Percentiles rank a stretch among this genome's conserved stretches.
phyloP scores from a whole-genome alignment of 2,888 invertebrate species.

The Salpingus planirostris region DNA sequence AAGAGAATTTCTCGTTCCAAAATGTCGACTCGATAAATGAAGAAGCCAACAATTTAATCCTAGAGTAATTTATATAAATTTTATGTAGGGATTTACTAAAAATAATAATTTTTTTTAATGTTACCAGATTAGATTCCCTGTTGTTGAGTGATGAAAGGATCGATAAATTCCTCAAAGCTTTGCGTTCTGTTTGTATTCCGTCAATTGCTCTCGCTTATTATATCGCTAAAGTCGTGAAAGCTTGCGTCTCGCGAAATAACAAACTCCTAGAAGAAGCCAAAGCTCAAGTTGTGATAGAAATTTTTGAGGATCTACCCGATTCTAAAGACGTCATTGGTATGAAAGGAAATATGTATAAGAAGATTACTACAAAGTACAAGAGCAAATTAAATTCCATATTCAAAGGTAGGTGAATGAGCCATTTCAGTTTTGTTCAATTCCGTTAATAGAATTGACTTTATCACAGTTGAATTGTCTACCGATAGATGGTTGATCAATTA shows the following conservation, averaged over 20 bases:
- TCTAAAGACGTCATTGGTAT: conserved; percentile 20
- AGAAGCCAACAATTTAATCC: conserved; percentile 17
- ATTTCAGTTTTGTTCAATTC: conserved; percentile 3
- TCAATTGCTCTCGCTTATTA: conserved; percentile 36
- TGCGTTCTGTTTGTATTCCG: conserved; percentile 43
- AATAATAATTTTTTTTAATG: too few species aligned
- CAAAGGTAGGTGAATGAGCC: too few species aligned
- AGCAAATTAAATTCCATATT: too few species aligned
- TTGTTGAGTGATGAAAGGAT: conserved; percentile 29
- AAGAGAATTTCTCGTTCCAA: conserved; percentile 36
- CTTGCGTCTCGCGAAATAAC: conserved; percentile 10
- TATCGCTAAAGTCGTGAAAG: conserved; percentile 28
- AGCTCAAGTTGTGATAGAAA: conserved; percentile 15
- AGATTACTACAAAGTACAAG: conserved; percentile 17
- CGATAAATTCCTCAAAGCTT: conserved; percentile 39
- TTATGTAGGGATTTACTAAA: too few species aligned
- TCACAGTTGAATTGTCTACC: too few species aligned
- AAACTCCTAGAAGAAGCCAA: conserved; percentile 1
- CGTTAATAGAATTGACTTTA: too few species aligned
- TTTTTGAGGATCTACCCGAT: conserved; percentile 19
- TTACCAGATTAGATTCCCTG: conserved; percentile 29
- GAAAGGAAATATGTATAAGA: conserved; percentile 36
- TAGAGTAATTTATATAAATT: too few species aligned
- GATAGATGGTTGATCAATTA: too few species aligned
- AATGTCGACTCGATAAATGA: conserved; percentile 8